Conservation (phyloP, 1,140 invertebrate species). For the Drosophila orena region DNA sequence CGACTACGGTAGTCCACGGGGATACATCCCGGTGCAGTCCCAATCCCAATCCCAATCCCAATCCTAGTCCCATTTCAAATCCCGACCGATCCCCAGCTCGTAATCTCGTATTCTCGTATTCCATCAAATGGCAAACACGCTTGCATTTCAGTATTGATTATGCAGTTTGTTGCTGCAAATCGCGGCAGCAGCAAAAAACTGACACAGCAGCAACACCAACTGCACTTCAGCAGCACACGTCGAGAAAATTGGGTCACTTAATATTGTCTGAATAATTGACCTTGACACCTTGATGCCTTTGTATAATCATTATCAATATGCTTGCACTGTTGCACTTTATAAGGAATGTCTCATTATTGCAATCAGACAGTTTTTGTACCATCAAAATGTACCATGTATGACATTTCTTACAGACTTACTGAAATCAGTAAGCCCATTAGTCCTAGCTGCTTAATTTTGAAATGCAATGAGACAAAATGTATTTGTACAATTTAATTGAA, state of each 20-base stretch:
- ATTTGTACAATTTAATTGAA: background rate
- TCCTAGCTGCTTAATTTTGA: no score
- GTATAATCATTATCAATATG: no score
- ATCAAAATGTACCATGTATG: no score
- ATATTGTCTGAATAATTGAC: no score
- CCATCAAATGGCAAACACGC: slow-evolving; percentile 71
- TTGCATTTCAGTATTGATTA: slow-evolving; percentile 79
- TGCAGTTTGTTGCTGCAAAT: slow-evolving; percentile 80
- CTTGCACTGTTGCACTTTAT: no score
- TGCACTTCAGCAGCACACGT: slow-evolving; percentile 22
- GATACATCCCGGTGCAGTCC: background rate
- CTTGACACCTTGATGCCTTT: no score
- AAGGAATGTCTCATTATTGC: no score
- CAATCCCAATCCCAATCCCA: background rate
- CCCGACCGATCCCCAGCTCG: slow-evolving; percentile 29
- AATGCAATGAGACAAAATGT: no score
- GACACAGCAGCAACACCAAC: slow-evolving; percentile 10
- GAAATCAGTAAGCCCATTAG: no score
- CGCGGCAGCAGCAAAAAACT: slow-evolving; percentile 40
- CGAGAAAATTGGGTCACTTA: background rate
- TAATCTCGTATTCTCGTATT: slow-evolving; percentile 3
- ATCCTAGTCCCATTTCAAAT: no score
- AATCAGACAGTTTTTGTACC: no score
- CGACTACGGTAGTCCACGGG: background rate
- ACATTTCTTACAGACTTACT: no score